phyloP scores from a whole-genome alignment of 2,888 invertebrate species.

The Hydropsyche betteni region DNA sequence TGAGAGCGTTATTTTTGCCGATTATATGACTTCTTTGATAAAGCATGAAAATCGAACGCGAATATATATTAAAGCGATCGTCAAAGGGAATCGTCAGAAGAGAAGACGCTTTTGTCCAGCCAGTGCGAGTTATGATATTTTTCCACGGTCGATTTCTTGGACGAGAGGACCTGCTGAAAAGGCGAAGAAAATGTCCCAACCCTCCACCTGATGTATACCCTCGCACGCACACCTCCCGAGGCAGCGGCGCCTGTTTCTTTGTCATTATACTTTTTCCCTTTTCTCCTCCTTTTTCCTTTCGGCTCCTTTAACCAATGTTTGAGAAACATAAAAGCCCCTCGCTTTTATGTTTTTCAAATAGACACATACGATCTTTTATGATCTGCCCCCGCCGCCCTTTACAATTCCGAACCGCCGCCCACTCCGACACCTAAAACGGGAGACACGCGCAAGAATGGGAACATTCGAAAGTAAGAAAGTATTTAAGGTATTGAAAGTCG shows the following conservation, averaged over 20 bases:
- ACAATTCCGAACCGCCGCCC: slow-evolving; percentile 43
- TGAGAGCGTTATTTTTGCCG: too few relatives aligned
- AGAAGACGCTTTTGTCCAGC: background rate
- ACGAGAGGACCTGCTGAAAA: slow-evolving; percentile 12
- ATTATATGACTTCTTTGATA: too few relatives aligned
- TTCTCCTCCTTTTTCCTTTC: slow-evolving; percentile 29
- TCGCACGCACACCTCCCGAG: too few relatives aligned
- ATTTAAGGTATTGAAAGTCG: slow-evolving; percentile 51
- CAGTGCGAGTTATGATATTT: slow-evolving; percentile 16
- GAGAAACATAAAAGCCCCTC: slow-evolving; percentile 51
- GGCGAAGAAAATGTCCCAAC: slow-evolving; percentile 34
- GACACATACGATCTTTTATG: slow-evolving; percentile 52
- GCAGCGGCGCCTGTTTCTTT: slow-evolving; percentile 32
- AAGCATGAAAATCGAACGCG: too few relatives aligned
- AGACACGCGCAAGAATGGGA: slow-evolving; percentile 49
- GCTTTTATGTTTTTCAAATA: slow-evolving; percentile 52
- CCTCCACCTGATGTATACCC: slow-evolving; percentile 10
- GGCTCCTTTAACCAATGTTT: slow-evolving; percentile 51
- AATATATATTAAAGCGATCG: background rate
- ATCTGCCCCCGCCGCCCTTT: slow-evolving; percentile 45
- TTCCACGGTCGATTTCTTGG: slow-evolving; percentile 22
- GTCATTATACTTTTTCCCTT: slow-evolving; percentile 41
- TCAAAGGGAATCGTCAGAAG: slow-evolving; percentile 4
- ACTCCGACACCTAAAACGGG: slow-evolving; percentile 47
- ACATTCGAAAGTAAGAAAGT: slow-evolving; percentile 51